Conservation (phyloP, 2,888 invertebrate genomes). For the Balanococcus diminutus region DNA sequence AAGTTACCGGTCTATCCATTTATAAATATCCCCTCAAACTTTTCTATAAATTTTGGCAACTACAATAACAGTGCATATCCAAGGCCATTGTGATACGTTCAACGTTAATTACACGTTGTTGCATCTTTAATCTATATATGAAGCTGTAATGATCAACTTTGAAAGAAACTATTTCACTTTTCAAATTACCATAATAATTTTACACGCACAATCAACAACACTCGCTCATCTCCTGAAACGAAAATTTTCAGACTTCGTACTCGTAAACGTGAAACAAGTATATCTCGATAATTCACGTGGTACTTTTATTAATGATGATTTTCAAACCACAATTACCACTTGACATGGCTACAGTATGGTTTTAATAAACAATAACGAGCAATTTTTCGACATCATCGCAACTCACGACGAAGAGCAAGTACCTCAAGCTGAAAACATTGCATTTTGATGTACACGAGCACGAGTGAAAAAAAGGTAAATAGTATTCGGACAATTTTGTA, state of each 20-base stretch:
- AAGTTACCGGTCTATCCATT: background rate
- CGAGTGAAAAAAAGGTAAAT: background rate
- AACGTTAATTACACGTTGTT: too few species aligned
- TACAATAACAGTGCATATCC: background rate
- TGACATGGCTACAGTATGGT: background rate
- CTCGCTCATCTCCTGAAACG: background rate
- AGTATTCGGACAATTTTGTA: background rate
- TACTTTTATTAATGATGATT: background rate
- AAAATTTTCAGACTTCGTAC: background rate
- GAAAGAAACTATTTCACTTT: background rate
- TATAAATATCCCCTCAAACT: background rate
- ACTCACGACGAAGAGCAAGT: background rate
- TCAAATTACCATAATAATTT: background rate
- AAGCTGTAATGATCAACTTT: background rate
- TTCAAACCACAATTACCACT: background rate
- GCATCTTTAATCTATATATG: too few species aligned
- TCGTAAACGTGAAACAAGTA: background rate
- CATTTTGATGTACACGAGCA: background rate
- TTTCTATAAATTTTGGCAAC: background rate
- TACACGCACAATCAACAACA: background rate
- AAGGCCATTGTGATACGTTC: background rate
- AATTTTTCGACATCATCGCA: slow-evolving; percentile 8
- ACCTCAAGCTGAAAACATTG: background rate
- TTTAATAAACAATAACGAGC: background rate
- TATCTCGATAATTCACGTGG: background rate